phyloP scores from a whole-genome alignment of 2,888 invertebrate species.

The Pherbina coryleti region DNA sequence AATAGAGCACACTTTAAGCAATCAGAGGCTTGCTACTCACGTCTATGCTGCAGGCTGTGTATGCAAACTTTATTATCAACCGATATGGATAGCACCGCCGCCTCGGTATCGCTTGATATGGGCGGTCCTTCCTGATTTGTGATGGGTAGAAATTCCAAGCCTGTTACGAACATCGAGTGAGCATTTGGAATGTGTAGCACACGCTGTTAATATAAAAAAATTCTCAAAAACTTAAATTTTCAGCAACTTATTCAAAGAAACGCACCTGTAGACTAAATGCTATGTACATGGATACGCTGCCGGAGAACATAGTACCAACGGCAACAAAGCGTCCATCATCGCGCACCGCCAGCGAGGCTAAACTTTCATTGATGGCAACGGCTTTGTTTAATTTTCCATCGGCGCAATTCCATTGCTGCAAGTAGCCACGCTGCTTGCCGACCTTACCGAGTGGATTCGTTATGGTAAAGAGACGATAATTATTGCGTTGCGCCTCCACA shows the following conservation, averaged over 20 bases:
- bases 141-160: slow-evolving; percentile 90
- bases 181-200: slow-evolving; percentile 86
- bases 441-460: slow-evolving; percentile 83
- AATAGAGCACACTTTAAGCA: slow-evolving; percentile 49
- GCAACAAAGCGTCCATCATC: slow-evolving; percentile 94
- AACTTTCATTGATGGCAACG: slow-evolving; percentile 78
- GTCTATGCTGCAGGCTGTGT: slow-evolving; percentile 85
- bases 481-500: slow-evolving; percentile 77
- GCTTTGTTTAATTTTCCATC: slow-evolving; percentile 73
- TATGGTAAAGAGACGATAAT: slow-evolving; percentile 80
- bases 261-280: slow-evolving; percentile 89
- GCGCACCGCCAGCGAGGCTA: slow-evolving; percentile 87
- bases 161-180: slow-evolving; percentile 98
- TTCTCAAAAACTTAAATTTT: neutral
- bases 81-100: slow-evolving; percentile 93
- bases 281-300: slow-evolving; percentile 90
- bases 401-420: slow-evolving; percentile 85
- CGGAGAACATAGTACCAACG: slow-evolving; percentile 93
- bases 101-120: slow-evolving; percentile 81
- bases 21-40: slow-evolving; percentile 71
- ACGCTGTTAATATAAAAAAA: slow-evolving; percentile 72
- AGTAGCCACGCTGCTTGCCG: slow-evolving; percentile 78
- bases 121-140: slow-evolving; percentile 78
- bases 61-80: slow-evolving; percentile 94
- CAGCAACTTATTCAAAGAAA: neutral